phyloP scores from a whole-genome alignment of 2,797 vertebrate species.

The Cyclopterus lumpus region DNA sequence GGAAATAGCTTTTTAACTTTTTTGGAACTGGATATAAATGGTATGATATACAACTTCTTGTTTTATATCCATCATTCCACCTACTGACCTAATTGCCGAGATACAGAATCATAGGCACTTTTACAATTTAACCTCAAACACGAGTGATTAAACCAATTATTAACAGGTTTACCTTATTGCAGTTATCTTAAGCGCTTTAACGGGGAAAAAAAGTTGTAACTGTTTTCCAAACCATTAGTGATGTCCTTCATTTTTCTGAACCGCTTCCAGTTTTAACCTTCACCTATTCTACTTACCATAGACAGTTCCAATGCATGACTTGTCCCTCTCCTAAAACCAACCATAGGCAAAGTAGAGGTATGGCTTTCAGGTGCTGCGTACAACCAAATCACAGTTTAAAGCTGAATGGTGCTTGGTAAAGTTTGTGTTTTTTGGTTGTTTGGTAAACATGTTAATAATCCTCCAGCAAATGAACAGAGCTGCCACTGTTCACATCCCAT shows the following conservation, averaged over 20 bases:
- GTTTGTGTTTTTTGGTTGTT: conserved; percentile 61
- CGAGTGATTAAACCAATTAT: neutral
- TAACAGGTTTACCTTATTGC: neutral
- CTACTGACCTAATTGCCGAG: neutral
- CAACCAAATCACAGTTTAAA: conserved; percentile 60
- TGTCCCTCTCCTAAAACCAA: conserved; percentile 18
- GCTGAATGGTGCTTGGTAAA: conserved; percentile 53
- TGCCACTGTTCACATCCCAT: conserved; percentile 73
- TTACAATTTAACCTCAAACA: neutral
- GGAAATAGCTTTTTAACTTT: neutral
- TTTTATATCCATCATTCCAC: neutral
- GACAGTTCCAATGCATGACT: neutral
- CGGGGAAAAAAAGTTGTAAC: neutral
- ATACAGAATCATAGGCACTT: neutral
- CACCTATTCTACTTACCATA: neutral
- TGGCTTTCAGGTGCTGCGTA: conserved; percentile 39
- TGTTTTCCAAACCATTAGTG: neutral
- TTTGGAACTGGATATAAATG: neutral
- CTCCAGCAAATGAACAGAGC: conserved; percentile 78
- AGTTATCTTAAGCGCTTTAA: neutral
- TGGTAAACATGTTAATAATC: conserved; percentile 80
- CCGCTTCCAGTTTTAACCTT: neutral
- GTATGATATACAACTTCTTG: neutral
- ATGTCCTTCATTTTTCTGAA: conserved; percentile 1
- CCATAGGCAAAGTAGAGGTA: conserved; percentile 29